Conservation (phyloP, 2,113 vertebrate species). For the Apaloderma vittatum region DNA sequence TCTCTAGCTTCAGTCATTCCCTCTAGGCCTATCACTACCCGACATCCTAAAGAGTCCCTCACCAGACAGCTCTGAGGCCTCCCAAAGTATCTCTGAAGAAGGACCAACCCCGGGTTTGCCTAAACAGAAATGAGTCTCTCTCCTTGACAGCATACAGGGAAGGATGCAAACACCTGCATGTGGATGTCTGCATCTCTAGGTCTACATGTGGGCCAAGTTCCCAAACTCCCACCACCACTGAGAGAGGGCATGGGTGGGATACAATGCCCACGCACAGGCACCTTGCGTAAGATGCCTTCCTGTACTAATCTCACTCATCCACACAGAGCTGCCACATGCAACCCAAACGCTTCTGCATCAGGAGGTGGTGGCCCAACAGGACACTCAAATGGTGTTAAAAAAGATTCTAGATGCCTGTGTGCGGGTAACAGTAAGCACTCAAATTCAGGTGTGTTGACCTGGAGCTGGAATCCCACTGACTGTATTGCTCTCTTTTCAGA, state of each 20-base stretch:
- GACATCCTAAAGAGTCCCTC: no score
- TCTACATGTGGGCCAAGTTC: not conserved
- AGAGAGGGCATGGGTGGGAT: not conserved
- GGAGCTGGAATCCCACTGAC: not conserved
- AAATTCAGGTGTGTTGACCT: not conserved
- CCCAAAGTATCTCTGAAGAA: not conserved
- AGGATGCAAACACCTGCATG: not conserved
- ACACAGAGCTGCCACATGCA: fast-evolving
- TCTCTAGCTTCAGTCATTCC: no score
- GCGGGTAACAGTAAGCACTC: not conserved
- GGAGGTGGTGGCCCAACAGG: not conserved
- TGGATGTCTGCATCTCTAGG: not conserved
- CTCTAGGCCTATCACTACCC: no score
- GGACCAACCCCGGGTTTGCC: not conserved
- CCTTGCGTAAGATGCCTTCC: not conserved
- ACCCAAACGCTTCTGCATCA: not conserved
- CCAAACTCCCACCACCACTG: not conserved
- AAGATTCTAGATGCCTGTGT: not conserved
- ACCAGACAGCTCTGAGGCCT: not conserved
- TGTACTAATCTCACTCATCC: not conserved
- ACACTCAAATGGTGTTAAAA: not conserved
- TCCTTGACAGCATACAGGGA: not conserved
- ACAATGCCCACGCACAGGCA: fast-evolving
- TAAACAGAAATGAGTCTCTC: not conserved
- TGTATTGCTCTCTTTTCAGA: not conserved